Evolutionary conservation across 2,797 vertebrate genomes (phyloP), one percentile per base, ranked within the genome.

Genomic region (Otolemur crassicaudatus): DNA sequence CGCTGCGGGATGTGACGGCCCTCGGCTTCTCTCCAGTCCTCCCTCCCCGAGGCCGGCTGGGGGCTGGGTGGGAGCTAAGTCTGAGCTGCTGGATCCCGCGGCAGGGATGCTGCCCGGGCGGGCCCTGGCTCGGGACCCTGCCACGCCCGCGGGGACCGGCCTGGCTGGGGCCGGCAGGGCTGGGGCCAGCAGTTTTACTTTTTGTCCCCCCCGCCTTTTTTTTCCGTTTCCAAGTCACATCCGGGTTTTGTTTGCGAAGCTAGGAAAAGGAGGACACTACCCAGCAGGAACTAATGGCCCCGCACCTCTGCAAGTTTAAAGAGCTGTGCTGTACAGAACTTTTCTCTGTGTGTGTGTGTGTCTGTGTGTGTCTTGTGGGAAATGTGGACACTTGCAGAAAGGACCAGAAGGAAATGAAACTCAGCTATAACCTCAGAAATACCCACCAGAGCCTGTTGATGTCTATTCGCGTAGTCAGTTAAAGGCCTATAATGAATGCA

Each of bases 221-320:
- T 58, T 58, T 29, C 46, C 60, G 8, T 89, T 93, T 84, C 79
- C 65, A 85, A 96, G 77, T 95, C 86, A 96, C 85, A 97, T 98
- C 97, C 97, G 96, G 97, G 96, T 90, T 97, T 97, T 98, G 97
- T 98, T 95, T 90, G 56, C 56, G 65, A 93, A 96, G 34, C 53
- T 25, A 97, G 92, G 87, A 95, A 93, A 97, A 94, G 87, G 72
- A 91, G 94, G 95, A 95, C 94, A 65, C 76, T 63, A 40, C 90
- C 43, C 58, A 13, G 95, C 95, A 97, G 97, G 96, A 97, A 98
- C 80, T 82, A 95, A 85, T 2, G 60, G 53, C 69, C 73, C 37
- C 43, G 91, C 37, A 60, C 75, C 56, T 91, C 95, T 77, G 70
- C 93, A 53, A 34, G 70, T 89, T 96, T 95, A 60, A 88, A 49